A percentile compares a stretch with the other conserved stretches of the same genome.
These are phyloP conservation scores for Mythimna ferrago DNA, from an alignment of 2,888 invertebrate genomes.

Conservation along the genomic window DNA sequence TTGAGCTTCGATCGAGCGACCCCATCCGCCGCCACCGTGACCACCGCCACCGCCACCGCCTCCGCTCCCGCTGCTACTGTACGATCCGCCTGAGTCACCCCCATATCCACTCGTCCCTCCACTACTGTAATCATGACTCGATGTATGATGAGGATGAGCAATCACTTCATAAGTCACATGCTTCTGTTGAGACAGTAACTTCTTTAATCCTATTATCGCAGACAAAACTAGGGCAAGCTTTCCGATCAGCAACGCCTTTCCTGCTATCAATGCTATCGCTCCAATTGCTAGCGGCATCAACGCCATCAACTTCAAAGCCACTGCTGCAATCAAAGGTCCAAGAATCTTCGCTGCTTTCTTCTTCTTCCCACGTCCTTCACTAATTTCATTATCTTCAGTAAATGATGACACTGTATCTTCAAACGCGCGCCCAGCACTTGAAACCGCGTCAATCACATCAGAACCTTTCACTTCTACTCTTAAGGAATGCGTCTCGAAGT, in stretches of 20 bases:
- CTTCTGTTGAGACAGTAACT: slow-evolving; percentile 95
- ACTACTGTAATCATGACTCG: slow-evolving; percentile 90
- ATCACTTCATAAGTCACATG: slow-evolving; percentile 97
- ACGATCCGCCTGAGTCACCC: slow-evolving; percentile 91
- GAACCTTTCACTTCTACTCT: slow-evolving; percentile 96
- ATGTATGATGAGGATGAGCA: slow-evolving; percentile 94
- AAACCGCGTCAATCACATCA: slow-evolving; percentile 95
- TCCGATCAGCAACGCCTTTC: slow-evolving; percentile 96
- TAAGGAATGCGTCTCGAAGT: slow-evolving; percentile 95
- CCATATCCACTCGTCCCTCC: slow-evolving; percentile 92
- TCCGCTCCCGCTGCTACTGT: slow-evolving; percentile 86
- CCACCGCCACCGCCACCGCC: slow-evolving; percentile 88
- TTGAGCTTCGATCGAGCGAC: slow-evolving; percentile 94
- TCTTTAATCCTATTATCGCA: slow-evolving; percentile 96
- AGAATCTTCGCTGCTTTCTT: slow-evolving; percentile 95
- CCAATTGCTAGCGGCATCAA: slow-evolving; percentile 95
- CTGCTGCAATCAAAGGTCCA: slow-evolving; percentile 94
- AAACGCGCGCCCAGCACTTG: slow-evolving; percentile 95
- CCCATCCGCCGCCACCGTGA: slow-evolving; percentile 93
- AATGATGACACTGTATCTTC: slow-evolving; percentile 93
- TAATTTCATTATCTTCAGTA: slow-evolving; percentile 89
- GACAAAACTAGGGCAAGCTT: slow-evolving; percentile 96
- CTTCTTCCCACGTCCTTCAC: slow-evolving; percentile 95
- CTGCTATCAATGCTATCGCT: slow-evolving; percentile 96
- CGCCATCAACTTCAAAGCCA: slow-evolving; percentile 95